phyloP scores from a whole-genome alignment of 2,888 invertebrate species.

The Morinoia aosen region DNA sequence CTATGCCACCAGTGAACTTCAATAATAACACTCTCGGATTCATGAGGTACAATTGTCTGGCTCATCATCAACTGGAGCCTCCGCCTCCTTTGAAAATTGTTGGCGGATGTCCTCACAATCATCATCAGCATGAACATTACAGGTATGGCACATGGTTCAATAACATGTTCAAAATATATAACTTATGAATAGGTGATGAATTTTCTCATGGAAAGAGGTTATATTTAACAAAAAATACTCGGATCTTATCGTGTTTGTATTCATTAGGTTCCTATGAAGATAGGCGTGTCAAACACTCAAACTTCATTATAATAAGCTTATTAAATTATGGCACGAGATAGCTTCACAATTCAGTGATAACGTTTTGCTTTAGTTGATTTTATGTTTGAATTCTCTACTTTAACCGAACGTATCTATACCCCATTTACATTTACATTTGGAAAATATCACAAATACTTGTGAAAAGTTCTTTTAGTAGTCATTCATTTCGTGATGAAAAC shows the following conservation, averaged over 20 bases:
- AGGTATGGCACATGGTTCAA: constrained; percentile 18
- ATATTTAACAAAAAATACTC: background rate
- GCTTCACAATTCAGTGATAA: too few species aligned
- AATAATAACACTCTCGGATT: constrained; percentile 60
- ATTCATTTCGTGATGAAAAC: background rate
- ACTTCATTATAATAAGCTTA: too few species aligned
- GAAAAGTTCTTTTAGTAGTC: background rate
- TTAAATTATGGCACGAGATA: too few species aligned
- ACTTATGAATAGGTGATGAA: background rate
- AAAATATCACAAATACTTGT: background rate
- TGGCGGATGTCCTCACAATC: constrained; percentile 55
- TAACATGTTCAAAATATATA: background rate
- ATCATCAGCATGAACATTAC: constrained; percentile 55
- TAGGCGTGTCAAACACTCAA: too few species aligned
- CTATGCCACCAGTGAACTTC: constrained; percentile 59
- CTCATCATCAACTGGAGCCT: constrained; percentile 64
- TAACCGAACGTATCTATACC: background rate
- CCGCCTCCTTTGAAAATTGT: constrained; percentile 61
- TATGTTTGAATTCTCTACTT: background rate
- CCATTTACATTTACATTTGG: background rate
- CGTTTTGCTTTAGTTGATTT: background rate
- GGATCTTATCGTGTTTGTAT: too few species aligned
- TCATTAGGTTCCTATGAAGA: too few species aligned
- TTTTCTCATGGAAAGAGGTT: background rate
- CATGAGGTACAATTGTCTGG: constrained; percentile 62